phyloP scores from a whole-genome alignment of 2,797 vertebrate species.

The Darevskia mixta region DNA sequence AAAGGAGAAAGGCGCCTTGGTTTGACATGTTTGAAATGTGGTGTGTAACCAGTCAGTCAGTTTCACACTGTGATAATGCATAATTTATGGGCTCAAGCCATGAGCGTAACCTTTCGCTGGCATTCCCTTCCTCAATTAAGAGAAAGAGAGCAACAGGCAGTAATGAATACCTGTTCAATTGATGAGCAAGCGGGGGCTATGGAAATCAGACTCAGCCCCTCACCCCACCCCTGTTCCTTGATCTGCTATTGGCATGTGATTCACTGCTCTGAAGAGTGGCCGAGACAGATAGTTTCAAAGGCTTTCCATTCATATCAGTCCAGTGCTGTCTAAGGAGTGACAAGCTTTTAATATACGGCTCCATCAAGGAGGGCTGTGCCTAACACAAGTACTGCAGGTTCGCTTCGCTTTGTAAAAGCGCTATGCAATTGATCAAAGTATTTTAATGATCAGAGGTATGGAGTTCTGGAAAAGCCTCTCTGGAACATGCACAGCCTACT shows the following conservation, averaged over 20 bases:
- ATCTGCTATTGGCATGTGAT: neutral
- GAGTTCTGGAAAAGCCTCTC: neutral
- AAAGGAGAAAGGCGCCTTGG: constrained; percentile 3
- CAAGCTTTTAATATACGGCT: constrained; percentile 8
- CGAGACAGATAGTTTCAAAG: neutral
- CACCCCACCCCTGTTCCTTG: accelerated
- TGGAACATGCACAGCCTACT: neutral
- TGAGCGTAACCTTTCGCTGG: neutral
- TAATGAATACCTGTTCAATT: neutral
- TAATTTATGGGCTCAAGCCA: neutral
- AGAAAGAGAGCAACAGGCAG: neutral
- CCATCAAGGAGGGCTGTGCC: neutral
- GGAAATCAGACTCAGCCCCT: neutral
- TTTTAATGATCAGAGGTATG: neutral
- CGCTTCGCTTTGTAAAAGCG: neutral
- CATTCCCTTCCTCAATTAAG: accelerated
- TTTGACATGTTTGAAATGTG: neutral
- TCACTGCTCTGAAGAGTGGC: accelerated
- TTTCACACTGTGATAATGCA: neutral
- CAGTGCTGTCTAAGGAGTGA: constrained; percentile 32
- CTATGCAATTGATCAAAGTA: neutral
- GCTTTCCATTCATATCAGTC: neutral
- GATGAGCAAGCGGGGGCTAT: accelerated
- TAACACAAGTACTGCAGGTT: neutral
- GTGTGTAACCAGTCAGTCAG: constrained; percentile 12